A percentile compares a stretch with the other conserved stretches of the same genome.
phyloP scores from a whole-genome alignment of 2,113 vertebrate genomes.

The Chunga burmeisteri region DNA sequence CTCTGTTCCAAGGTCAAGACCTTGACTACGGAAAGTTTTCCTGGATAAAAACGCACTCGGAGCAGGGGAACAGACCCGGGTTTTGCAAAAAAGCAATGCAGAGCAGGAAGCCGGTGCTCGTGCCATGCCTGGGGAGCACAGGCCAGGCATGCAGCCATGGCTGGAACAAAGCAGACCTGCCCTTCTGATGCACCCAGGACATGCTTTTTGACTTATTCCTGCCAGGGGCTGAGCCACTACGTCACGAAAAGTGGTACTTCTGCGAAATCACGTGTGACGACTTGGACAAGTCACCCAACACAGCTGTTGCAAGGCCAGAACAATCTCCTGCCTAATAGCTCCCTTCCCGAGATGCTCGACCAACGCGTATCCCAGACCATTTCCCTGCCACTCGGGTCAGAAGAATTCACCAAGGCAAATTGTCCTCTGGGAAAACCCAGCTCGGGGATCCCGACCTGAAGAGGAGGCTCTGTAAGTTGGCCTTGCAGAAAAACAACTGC shows the following conservation, averaged over 20 bases:
- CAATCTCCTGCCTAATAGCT: not conserved
- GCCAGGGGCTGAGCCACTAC: not conserved
- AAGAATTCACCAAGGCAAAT: not conserved
- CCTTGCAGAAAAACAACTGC: not conserved
- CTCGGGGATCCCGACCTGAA: not conserved
- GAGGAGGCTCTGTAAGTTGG: too few relatives aligned
- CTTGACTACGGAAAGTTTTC: not conserved
- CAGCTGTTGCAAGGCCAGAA: not conserved
- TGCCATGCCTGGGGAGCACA: not conserved
- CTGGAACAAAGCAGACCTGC: not conserved
- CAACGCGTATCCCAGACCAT: rapidly evolving
- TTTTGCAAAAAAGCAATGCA: not conserved
- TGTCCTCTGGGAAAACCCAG: not conserved
- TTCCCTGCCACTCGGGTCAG: not conserved
- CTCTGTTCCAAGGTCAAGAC: not conserved
- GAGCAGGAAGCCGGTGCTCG: not conserved
- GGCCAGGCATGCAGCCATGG: not conserved
- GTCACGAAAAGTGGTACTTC: not conserved
- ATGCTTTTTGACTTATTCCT: not conserved
- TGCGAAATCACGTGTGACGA: not conserved
- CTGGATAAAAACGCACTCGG: rapidly evolving
- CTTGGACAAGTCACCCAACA: not conserved
- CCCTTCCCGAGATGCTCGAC: not conserved
- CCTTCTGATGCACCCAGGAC: not conserved
- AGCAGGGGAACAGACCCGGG: not conserved